phyloP scores from a whole-genome alignment of 2,888 invertebrate genomes.

The Anoplius nigerrimus region DNA sequence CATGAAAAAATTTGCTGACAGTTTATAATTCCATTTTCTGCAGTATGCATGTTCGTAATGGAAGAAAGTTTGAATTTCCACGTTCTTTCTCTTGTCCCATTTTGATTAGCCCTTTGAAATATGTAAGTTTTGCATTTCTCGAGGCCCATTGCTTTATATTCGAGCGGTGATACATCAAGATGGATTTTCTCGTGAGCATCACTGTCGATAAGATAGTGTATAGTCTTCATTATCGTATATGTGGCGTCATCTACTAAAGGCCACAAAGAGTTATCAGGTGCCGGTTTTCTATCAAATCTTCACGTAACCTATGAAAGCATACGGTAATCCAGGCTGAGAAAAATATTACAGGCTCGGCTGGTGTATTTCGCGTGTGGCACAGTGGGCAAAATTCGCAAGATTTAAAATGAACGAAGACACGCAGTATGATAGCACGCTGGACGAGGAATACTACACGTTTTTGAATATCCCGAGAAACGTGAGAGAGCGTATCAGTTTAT shows the following conservation, averaged over 20 bases:
- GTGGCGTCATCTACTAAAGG: neutral
- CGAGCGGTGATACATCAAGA: no score
- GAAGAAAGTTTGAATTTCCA: no score
- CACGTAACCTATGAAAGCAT: conserved; percentile 65
- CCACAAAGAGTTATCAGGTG: conserved; percentile 6
- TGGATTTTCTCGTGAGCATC: no score
- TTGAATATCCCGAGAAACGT: conserved; percentile 90
- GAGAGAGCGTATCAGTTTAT: conserved; percentile 67
- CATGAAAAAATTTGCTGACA: no score
- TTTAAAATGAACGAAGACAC: conserved; percentile 82
- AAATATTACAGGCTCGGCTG: conserved; percentile 29
- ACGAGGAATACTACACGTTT: conserved; percentile 93
- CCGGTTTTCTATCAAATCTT: conserved; percentile 44
- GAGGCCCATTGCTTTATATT: no score
- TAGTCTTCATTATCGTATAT: conserved; percentile 9
- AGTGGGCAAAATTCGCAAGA: conserved; percentile 19
- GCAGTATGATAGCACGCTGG: conserved; percentile 80
- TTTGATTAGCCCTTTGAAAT: no score
- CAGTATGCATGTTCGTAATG: no score
- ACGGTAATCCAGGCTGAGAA: conserved; percentile 32
- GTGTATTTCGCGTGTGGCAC: conserved; percentile 9
- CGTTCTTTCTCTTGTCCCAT: no score
- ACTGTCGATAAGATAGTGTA: no score
- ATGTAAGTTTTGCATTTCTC: no score
- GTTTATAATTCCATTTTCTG: no score